These are phyloP conservation scores for Rosalia funebris DNA, from an alignment of 2,888 invertebrate genomes.

Conservation along the genomic window DNA sequence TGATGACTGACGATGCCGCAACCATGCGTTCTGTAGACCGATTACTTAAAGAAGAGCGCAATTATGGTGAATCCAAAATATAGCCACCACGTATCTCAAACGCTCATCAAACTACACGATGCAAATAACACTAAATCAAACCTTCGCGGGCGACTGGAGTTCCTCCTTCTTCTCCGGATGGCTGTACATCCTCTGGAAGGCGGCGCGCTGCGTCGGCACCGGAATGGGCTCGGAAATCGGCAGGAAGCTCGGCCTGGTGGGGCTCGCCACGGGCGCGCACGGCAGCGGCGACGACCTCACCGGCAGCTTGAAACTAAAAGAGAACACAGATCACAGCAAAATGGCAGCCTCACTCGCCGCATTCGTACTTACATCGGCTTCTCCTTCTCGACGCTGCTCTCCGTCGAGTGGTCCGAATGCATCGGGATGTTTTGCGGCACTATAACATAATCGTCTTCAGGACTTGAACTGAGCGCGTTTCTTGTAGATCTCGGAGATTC, in stretches of 20 bases:
- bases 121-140: conserved; percentile 29
- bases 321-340: not conserved
- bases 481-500: conserved; percentile 61
- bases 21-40: too few species aligned
- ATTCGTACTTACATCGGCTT: conserved; percentile 41
- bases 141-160: conserved; percentile 37
- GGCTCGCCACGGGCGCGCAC: conserved; percentile 64
- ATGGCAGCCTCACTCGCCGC: too few species aligned
- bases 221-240: conserved; percentile 82
- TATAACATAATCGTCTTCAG: conserved; percentile 86
- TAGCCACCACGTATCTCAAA: too few species aligned
- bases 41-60: too few species aligned
- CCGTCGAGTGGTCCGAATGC: conserved; percentile 68
- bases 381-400: conserved; percentile 53
- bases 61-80: too few species aligned
- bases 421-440: conserved; percentile 75
- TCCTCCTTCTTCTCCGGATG: conserved; percentile 46
- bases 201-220: conserved; percentile 74
- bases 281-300: conserved; percentile 39
- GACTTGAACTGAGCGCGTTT: conserved; percentile 68
- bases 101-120: too few species aligned
- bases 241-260: conserved; percentile 74
- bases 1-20: too few species aligned
- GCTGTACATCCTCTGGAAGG: conserved; percentile 64
- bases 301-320: conserved; percentile 43